Evolutionary conservation across 92 coral and sea anemone species (phyloP).

Genomic region (Zoanthus gigantus): DNA sequence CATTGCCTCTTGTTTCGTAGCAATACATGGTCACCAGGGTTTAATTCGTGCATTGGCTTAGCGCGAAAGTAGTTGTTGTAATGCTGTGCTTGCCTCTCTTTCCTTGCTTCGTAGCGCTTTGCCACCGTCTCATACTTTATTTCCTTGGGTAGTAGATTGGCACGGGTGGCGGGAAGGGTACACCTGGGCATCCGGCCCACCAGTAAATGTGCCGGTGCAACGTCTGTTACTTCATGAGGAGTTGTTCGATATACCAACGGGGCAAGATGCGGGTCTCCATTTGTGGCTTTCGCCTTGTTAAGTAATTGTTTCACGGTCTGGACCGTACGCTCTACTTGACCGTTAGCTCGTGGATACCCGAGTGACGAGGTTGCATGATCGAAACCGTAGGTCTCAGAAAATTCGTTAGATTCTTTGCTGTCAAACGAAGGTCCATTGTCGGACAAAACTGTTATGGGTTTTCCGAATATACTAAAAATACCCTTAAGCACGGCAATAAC

Average conservation of each 20-base stretch:
- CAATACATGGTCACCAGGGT: not conserved
- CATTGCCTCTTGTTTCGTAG: constrained; percentile 34
- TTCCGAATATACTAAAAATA: constrained; percentile 49
- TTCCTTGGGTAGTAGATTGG: constrained; percentile 24
- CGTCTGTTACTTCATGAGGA: constrained; percentile 48
- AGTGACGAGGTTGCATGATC: constrained; percentile 45
- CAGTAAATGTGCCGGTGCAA: constrained; percentile 36
- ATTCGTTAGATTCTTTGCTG: not conserved
- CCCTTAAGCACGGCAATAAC: constrained; percentile 44
- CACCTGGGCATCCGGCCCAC: constrained; percentile 14
- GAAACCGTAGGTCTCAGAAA: constrained; percentile 28
- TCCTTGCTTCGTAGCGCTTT: not conserved
- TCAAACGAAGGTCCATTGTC: constrained; percentile 47
- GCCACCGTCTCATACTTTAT: constrained; percentile 9
- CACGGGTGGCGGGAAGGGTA: constrained; percentile 22
- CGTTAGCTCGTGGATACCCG: constrained; percentile 29
- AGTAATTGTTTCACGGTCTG: constrained; percentile 25
- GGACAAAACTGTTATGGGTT: constrained; percentile 33
- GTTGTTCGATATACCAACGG: constrained; percentile 47
- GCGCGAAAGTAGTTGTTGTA: constrained; percentile 16
- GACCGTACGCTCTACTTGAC: constrained; percentile 24
- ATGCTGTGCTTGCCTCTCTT: constrained; percentile 19
- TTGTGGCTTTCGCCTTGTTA: constrained; percentile 22
- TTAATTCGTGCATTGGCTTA: constrained; percentile 25
- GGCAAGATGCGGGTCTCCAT: constrained; percentile 42